phyloP scores from a whole-genome alignment of 2,797 vertebrate species.

The Fistularia tabacaria region DNA sequence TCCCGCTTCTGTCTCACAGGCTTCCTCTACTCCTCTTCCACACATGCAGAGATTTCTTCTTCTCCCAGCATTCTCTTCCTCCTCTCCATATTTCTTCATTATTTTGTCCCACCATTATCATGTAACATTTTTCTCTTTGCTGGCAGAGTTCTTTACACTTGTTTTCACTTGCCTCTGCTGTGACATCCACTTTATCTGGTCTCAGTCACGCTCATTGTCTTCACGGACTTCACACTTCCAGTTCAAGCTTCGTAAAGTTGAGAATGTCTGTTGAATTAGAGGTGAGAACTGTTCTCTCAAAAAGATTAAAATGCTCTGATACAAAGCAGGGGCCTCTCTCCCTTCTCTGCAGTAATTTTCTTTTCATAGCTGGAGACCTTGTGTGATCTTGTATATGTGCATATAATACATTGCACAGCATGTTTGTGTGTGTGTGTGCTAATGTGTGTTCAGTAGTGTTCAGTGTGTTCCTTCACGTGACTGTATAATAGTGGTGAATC shows the following conservation, averaged over 20 bases:
- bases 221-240: constrained; percentile 3
- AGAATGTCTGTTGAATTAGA: constrained; percentile 44
- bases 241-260: constrained; percentile 33
- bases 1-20: constrained; percentile 69
- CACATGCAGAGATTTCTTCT: constrained; percentile 51
- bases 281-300: constrained; percentile 8
- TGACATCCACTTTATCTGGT: constrained; percentile 2
- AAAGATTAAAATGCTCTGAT: constrained; percentile 19
- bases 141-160: background rate
- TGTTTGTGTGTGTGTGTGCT: constrained; percentile 30
- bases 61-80: constrained; percentile 26
- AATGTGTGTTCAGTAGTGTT: constrained; percentile 25
- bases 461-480: constrained; percentile 24
- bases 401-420: constrained; percentile 31
- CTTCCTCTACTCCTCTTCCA: constrained; percentile 63
- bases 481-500: constrained; percentile 51
- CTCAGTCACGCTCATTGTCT: constrained; percentile 10
- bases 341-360: constrained; percentile 47
- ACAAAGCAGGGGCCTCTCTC: constrained; percentile 17
- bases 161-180: background rate
- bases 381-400: constrained; percentile 40
- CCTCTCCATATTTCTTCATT: constrained; percentile 33
- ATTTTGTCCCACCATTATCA: too few species aligned
- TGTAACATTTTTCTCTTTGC: too few species aligned
- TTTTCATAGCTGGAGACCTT: constrained; percentile 33